Conservation (phyloP, 2,113 vertebrate species). For the Onychorhynchus coronatus region DNA sequence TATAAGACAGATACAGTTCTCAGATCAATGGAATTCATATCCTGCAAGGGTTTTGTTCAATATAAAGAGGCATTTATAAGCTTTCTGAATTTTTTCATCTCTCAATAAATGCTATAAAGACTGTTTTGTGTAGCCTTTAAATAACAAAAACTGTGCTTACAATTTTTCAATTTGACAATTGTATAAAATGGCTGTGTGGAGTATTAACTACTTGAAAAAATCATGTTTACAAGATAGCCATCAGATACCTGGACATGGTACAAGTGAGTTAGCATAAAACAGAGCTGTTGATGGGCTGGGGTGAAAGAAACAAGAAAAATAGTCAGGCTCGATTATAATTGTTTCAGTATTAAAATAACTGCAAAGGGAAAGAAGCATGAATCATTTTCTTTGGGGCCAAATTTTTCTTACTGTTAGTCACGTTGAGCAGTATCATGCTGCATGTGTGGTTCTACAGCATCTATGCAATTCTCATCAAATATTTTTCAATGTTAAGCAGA, state of each 20-base stretch:
- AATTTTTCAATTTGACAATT: not conserved
- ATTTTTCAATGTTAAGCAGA: not conserved
- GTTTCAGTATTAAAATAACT: conserved; percentile 27
- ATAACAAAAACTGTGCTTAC: not conserved
- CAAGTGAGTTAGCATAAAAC: not conserved
- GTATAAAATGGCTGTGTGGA: not conserved
- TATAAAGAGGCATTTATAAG: not conserved
- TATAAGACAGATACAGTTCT: not conserved
- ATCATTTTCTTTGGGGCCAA: conserved; percentile 40
- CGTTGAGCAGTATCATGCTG: not conserved
- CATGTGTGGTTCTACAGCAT: not conserved
- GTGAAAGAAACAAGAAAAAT: not conserved
- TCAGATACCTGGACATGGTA: not conserved
- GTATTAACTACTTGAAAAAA: not conserved
- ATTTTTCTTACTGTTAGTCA: conserved; percentile 29
- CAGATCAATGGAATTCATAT: not conserved
- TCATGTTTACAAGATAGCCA: not conserved
- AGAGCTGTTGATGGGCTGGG: not conserved
- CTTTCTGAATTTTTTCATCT: not conserved
- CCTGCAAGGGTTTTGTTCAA: not conserved
- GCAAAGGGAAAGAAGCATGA: conserved; percentile 13
- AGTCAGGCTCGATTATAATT: not conserved
- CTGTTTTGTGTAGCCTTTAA: not conserved
- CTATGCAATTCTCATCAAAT: not conserved
- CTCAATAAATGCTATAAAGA: not conserved